A percentile compares a stretch with the other conserved stretches of the same genome.
Evolutionary conservation across 2,888 invertebrate species (phyloP).

Genomic region (Himalopsyche japonica): DNA sequence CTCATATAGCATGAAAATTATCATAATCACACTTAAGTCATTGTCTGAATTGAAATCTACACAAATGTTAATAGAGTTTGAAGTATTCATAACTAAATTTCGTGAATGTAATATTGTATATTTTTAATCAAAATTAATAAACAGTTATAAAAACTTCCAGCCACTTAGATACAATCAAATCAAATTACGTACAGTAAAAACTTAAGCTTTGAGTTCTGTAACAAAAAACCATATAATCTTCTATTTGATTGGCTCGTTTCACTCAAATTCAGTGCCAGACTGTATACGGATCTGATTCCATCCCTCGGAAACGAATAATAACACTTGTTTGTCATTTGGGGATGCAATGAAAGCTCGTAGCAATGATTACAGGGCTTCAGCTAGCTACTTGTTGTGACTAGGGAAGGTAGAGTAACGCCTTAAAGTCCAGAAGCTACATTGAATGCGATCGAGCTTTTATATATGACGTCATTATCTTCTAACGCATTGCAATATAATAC

Average conservation of each 20-base stretch:
- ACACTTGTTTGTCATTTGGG: neutral
- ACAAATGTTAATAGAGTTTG: no score
- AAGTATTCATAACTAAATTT: no score
- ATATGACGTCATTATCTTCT: no score
- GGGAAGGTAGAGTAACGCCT: neutral
- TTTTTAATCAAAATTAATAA: no score
- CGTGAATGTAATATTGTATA: no score
- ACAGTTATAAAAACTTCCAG: no score
- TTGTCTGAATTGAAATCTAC: no score
- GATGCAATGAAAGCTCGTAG: neutral
- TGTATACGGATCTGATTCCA: neutral
- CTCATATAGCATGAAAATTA: no score
- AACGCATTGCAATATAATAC: no score
- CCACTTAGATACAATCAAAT: no score
- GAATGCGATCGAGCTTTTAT: neutral
- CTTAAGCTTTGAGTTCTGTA: neutral
- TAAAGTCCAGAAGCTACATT: neutral
- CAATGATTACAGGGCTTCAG: slow-evolving; percentile 23
- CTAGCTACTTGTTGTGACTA: neutral
- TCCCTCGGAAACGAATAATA: neutral
- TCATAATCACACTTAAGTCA: no score
- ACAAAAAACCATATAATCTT: neutral
- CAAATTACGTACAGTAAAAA: neutral
- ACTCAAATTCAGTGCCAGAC: neutral
- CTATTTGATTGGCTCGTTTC: neutral